A percentile compares a stretch with the other conserved stretches of the same genome.
phyloP scores from a whole-genome alignment of 1,140 invertebrate species.

The Ctenoplectra terminalis region DNA sequence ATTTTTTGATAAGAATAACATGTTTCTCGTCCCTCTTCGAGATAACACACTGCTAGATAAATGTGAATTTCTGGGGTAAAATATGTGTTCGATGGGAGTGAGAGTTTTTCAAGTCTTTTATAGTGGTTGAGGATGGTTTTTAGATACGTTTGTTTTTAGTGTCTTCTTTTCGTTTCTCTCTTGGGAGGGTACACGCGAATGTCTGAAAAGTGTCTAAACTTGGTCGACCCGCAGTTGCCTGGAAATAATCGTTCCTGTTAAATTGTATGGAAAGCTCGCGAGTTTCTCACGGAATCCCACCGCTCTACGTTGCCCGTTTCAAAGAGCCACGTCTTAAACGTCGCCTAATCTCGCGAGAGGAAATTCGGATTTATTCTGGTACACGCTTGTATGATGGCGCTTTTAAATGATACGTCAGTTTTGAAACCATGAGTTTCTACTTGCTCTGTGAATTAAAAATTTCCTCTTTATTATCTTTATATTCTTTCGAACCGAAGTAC shows the following conservation, averaged over 20 bases:
- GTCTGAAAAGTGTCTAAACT: background rate
- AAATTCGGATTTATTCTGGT: background rate
- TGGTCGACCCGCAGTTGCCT: background rate
- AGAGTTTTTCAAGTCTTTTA: background rate
- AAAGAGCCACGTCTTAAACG: background rate
- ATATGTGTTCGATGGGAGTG: background rate
- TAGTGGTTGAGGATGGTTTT: background rate
- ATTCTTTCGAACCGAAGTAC: no score
- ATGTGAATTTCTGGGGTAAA: background rate
- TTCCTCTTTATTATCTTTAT: background rate
- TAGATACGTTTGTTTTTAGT: background rate
- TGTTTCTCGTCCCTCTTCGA: no score
- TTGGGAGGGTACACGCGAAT: background rate
- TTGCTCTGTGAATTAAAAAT: background rate
- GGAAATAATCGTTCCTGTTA: constrained; percentile 23
- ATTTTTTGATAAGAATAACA: no score
- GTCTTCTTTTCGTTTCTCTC: background rate
- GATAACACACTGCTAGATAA: background rate
- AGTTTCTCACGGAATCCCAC: background rate
- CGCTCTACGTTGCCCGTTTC: no score
- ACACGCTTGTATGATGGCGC: background rate
- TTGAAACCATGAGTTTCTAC: background rate
- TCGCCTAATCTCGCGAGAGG: background rate
- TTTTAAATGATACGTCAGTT: background rate
- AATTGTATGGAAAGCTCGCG: constrained; percentile 8